Conservation (phyloP, 2,113 vertebrate species). For the Trinectes maculatus region DNA sequence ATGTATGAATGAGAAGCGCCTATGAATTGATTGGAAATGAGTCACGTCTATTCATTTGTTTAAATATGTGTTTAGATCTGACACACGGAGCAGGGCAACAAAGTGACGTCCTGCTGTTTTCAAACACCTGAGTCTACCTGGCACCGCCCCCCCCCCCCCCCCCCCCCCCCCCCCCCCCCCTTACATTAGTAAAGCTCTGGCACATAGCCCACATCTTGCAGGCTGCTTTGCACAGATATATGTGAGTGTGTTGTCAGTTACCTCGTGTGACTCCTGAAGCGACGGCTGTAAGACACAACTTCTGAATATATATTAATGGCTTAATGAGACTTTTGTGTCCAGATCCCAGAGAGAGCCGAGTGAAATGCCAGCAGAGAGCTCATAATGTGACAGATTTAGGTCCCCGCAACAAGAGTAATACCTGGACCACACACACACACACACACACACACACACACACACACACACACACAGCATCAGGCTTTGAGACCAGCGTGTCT, state of each 20-base stretch:
- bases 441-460: neutral
- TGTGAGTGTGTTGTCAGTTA: neutral
- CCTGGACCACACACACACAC: conserved; percentile 1
- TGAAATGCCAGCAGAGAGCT: no score
- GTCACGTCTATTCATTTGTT: no score
- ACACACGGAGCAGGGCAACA: no score
- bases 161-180: neutral
- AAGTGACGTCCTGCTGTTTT: no score
- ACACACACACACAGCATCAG: conserved; percentile 39
- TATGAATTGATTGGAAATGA: no score
- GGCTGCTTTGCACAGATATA: neutral
- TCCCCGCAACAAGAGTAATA: neutral
- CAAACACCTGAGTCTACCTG: neutral
- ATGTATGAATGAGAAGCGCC: no score
- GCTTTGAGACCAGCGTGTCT: conserved; percentile 41
- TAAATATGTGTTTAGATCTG: no score
- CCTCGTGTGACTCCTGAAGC: neutral
- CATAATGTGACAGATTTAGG: neutral
- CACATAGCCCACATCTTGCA: neutral
- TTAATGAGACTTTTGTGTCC: neutral
- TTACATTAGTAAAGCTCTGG: neutral
- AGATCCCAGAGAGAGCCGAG: no score
- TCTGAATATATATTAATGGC: neutral
- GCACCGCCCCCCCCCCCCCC: neutral
- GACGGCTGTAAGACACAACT: neutral